Base-by-base conservation (phyloP, 2,888 invertebrate genomes). In the Tridacna crocea region DNA sequence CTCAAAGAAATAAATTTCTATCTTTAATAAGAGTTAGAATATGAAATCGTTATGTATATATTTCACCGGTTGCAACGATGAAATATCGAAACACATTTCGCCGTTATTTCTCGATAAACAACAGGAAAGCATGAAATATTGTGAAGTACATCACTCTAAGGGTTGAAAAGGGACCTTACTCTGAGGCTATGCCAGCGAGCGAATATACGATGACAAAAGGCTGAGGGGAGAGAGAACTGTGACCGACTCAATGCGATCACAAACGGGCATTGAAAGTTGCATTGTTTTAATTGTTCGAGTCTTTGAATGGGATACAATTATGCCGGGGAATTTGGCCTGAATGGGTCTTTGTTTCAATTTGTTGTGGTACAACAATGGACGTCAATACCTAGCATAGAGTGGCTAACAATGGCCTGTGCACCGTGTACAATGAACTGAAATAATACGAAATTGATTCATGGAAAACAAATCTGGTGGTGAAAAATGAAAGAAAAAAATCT, bases 271-370 rank as follows among this genome's bases (percentile, higher is more conserved):
- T 76, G 79, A 76, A 73, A 79, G 72, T 72, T 51, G 60, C 75
- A 83, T 86, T 79, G 79, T 83, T 86, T 79, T 83, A 81, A 86
- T 85, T 86, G 85, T 86, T 83, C 55, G 55, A 22, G 48, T 70
- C 48, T 77, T 79, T 83, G 68, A 81, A 82, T 79, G 77, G 81
- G 51, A 65, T 47, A 74, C 77, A 79, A 84, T 82, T 82, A 75
- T 72, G 66, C 24, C 13, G 58, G 74, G 68, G 70, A 51, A 47
- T 70, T 70, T 13, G 70, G 22, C 70, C 58, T 78, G 48, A 78
- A 78, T 72, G 51, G 72, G 10, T 60, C 77, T 77, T 82, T 76
- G 84, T 83, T 80, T 84, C 82, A 77, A 75, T 48, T 58, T 74
- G 76, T 65, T 60, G 70, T 73, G 27, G 55, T 27, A 58, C n/a